phyloP scores from a whole-genome alignment of 2,113 vertebrate genomes.

The Ranitomeya imitator region DNA sequence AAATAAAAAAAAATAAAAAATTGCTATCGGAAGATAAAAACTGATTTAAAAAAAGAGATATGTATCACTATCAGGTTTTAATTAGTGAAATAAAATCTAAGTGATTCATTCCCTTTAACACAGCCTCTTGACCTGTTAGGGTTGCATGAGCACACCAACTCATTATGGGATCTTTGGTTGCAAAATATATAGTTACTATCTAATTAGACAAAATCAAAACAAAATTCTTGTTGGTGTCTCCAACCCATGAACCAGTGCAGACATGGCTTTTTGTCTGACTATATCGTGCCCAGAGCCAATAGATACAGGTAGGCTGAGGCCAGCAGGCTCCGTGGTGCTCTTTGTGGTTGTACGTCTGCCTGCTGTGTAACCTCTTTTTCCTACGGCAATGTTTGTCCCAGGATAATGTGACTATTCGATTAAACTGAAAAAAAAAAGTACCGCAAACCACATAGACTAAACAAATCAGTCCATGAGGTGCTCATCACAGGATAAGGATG shows the following conservation, averaged over 20 bases:
- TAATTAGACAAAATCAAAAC: neutral
- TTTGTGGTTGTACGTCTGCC: conserved; percentile 31
- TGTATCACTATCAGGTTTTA: no score
- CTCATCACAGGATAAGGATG: neutral
- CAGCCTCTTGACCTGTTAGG: neutral
- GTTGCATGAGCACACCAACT: neutral
- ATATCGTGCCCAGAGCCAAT: neutral
- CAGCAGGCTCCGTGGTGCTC: neutral
- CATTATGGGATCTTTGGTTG: neutral
- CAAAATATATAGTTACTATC: neutral
- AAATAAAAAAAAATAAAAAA: no score
- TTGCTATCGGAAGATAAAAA: no score
- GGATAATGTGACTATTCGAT: conserved; percentile 15
- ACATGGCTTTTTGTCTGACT: neutral
- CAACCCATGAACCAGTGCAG: neutral
- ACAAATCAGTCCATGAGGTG: conserved; percentile 16
- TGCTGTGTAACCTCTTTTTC: conserved; percentile 26
- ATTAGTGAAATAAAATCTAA: no score
- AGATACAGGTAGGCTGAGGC: conserved; percentile 10
- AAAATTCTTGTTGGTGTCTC: neutral
- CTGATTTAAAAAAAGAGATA: no score
- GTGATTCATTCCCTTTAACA: neutral
- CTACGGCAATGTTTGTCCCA: neutral
- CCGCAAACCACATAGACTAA: conserved; percentile 47
- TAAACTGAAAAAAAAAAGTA: conserved; percentile 39